Evolutionary conservation across 2,888 invertebrate species (phyloP).

Genomic region (Agrochola litura): DNA sequence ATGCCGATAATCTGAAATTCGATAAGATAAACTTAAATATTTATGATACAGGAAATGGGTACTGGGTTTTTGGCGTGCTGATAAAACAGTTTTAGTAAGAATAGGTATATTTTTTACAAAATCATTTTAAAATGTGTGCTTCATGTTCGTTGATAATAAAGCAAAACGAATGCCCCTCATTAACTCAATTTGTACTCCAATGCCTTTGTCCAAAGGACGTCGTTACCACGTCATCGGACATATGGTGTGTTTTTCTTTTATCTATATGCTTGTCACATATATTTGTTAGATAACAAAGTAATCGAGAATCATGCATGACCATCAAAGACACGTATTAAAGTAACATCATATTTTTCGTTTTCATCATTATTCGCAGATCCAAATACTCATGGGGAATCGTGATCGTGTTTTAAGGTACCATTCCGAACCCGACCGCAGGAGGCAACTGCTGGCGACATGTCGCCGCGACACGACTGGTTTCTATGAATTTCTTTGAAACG

Average conservation of each 20-base stretch:
- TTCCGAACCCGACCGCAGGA: too few relatives aligned
- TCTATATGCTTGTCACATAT: not conserved
- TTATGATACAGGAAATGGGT: constrained; percentile 20
- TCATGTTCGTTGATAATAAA: not conserved
- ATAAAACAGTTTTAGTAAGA: constrained; percentile 3
- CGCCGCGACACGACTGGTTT: too few relatives aligned
- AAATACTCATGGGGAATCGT: too few relatives aligned
- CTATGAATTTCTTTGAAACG: too few relatives aligned
- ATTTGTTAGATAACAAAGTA: not conserved
- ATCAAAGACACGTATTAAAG: not conserved
- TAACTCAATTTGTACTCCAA: constrained; percentile 14
- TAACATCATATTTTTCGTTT: not conserved
- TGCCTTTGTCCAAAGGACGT: not conserved
- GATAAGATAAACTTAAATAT: constrained; percentile 56
- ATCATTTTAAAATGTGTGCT: not conserved
- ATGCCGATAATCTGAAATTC: constrained; percentile 94
- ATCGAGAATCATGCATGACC: constrained; percentile 13
- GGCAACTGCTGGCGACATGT: too few relatives aligned
- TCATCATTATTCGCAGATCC: not conserved
- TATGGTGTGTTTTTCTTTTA: not conserved
- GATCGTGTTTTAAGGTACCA: too few relatives aligned
- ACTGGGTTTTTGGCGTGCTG: constrained; percentile 3
- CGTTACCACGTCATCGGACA: not conserved
- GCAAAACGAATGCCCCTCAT: not conserved
- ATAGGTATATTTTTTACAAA: not conserved